Evolutionary conservation across 2,797 vertebrate genomes (phyloP).

Genomic region (Varecia variegata): DNA sequence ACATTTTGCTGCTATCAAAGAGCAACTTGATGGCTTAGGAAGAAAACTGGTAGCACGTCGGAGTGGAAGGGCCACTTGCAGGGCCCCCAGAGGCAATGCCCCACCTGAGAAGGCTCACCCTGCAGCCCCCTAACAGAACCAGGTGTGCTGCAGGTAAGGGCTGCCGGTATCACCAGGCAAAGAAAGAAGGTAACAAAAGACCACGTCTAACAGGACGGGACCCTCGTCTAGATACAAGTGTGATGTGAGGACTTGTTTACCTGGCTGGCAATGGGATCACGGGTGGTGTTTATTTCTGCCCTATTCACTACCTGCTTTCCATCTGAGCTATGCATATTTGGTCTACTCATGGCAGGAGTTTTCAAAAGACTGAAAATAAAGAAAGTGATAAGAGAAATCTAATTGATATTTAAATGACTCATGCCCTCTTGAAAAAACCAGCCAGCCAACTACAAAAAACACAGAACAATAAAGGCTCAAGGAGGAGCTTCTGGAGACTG

Average conservation of each 20-base stretch:
- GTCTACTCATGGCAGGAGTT: not conserved
- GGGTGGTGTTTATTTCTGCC: not conserved
- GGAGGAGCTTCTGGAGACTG: not conserved
- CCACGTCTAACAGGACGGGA: accelerated
- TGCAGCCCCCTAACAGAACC: not conserved
- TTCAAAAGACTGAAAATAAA: slow-evolving; percentile 5
- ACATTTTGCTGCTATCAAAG: accelerated
- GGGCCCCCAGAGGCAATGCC: not conserved
- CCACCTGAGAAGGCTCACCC: not conserved
- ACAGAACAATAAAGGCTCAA: not conserved
- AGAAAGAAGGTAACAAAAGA: not conserved
- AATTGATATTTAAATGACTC: not conserved
- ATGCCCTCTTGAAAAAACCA: not conserved
- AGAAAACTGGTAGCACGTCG: not conserved
- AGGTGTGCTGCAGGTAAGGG: not conserved
- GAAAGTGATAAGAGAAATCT: not conserved
- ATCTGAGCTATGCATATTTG: not conserved
- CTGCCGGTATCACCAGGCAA: not conserved
- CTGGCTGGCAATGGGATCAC: not conserved
- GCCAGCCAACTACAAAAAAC: not conserved
- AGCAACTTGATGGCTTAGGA: not conserved
- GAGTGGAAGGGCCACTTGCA: not conserved
- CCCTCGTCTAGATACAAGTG: accelerated
- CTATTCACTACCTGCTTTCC: not conserved
- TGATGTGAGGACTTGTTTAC: not conserved